Evolutionary conservation across 2,797 vertebrate species (phyloP), one percentile per base, ranked within the genome.

Genomic region (Coendou prehensilis): DNA sequence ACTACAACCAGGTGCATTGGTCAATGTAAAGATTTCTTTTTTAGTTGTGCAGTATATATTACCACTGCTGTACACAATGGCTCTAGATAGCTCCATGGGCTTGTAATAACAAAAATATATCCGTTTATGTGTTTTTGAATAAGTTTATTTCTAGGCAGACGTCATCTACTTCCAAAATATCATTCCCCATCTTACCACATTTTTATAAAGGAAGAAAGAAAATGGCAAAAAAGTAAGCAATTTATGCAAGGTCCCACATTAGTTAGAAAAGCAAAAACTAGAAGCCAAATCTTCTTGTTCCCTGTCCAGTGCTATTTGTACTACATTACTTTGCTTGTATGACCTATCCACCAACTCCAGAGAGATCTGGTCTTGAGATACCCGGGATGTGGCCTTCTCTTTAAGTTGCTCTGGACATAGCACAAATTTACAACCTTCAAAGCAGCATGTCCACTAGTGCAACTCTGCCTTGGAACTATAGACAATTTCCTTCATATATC

Each of bases 191-290:
- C 28, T 80, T 26, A 37, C 67, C 17, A 37, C 67, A 71, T 56
- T 86, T 85, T 87, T 67, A 75, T 41, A 94, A 92, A 92, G 37
- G 8, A 86, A 11, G 45, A 89, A 45, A 50, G 13, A 56, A 93
- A 80, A 56, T 63, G 17, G 61, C 4, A 81, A 4, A 75, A 81
- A 91, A 2, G 14, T 50, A 76, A 80, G 47, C 80, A 71, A 91
- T 87, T n/a, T 85, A 61, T 45, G 33, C 22, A 69, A 13, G 6
- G 15, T 69, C 37, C 37, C 13, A 64, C 22, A 18, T 54, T 92
- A 76, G n/a, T 63, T 76, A 76, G 10, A 75, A 92, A 14, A 71
- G 30, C 10, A 91, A 87, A 41, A 67, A 45, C 37, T 50, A 71
- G 33, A 93, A 79, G 37, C 1, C 9, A 28, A 64, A 47, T 59